These are phyloP conservation scores for Chaunax sp. DNA, from an alignment of 2,797 vertebrate genomes.

Conservation along the genomic window DNA sequence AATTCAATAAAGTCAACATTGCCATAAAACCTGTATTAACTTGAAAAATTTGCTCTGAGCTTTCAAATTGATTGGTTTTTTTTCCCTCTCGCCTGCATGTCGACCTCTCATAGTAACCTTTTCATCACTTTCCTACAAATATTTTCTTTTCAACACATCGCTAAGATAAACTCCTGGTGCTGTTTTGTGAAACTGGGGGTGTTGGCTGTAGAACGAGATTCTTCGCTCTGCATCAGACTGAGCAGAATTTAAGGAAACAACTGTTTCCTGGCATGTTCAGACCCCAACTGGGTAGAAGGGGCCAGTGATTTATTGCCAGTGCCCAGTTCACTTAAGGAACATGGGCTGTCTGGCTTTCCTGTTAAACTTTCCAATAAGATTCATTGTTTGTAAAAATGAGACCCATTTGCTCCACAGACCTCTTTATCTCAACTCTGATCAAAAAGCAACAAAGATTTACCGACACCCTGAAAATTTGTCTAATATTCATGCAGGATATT, in stretches of 20 bases:
- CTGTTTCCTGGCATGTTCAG: slow-evolving; percentile 70
- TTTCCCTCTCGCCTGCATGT: background rate
- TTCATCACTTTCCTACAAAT: slow-evolving; percentile 47
- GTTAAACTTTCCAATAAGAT: slow-evolving; percentile 45
- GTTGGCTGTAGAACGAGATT: slow-evolving; percentile 44
- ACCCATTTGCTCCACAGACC: background rate
- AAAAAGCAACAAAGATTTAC: slow-evolving; percentile 18
- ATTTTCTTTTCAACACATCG: slow-evolving; percentile 55
- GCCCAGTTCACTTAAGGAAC: slow-evolving; percentile 7
- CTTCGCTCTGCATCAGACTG: slow-evolving; percentile 30
- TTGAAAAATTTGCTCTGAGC: slow-evolving; percentile 26
- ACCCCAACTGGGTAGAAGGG: slow-evolving; percentile 22
- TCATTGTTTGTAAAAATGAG: slow-evolving; percentile 37
- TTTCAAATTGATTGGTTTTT: slow-evolving; percentile 17
- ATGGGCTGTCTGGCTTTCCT: slow-evolving; percentile 27
- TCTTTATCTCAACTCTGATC: slow-evolving; percentile 38
- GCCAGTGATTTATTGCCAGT: slow-evolving; percentile 34
- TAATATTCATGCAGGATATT: background rate
- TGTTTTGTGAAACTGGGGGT: slow-evolving; percentile 44
- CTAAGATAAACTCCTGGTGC: slow-evolving; percentile 49
- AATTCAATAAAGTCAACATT: slow-evolving; percentile 36
- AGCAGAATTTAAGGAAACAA: slow-evolving; percentile 73
- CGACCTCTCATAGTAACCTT: slow-evolving; percentile 49
- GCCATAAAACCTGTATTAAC: slow-evolving; percentile 34
- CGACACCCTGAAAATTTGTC: background rate